phyloP scores from a whole-genome alignment of 2,888 invertebrate genomes.

The Lagria hirta region DNA sequence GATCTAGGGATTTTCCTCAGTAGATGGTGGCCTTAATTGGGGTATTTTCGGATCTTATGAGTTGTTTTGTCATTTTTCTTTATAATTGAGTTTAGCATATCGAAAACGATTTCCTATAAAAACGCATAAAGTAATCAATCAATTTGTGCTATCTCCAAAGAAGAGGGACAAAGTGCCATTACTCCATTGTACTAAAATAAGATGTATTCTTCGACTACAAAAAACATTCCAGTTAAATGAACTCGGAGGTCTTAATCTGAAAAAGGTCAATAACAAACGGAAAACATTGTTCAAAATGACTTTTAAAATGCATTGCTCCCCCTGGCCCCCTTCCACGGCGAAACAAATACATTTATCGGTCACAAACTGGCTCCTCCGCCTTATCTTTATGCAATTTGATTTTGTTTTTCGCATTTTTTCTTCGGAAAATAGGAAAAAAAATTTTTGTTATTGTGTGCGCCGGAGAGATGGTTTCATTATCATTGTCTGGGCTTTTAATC shows the following conservation, averaged over 20 bases:
- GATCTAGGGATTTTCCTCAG: too few species aligned
- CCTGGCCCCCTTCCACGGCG: slow-evolving; percentile 21
- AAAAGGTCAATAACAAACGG: slow-evolving; percentile 50
- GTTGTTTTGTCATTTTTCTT: slow-evolving; percentile 11
- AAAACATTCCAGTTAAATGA: slow-evolving; percentile 48
- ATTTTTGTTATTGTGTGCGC: too few species aligned
- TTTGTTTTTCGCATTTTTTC: too few species aligned
- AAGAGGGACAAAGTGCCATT: slow-evolving; percentile 37
- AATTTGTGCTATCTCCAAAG: slow-evolving; percentile 15
- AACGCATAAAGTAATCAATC: slow-evolving; percentile 13
- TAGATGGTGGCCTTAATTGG: slow-evolving; percentile 8
- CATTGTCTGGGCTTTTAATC: slow-evolving; percentile 18
- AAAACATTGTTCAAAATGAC: slow-evolving; percentile 41
- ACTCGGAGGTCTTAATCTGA: slow-evolving; percentile 47
- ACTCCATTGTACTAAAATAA: slow-evolving; percentile 48
- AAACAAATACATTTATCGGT: slow-evolving; percentile 53
- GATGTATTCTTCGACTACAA: slow-evolving; percentile 41
- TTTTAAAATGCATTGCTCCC: slow-evolving; percentile 21
- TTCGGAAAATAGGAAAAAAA: too few species aligned
- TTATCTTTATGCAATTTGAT: slow-evolving; percentile 22
- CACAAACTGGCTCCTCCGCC: slow-evolving; percentile 41
- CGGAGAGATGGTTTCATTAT: too few species aligned
- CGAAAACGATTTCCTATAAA: slow-evolving; percentile 7
- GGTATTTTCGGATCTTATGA: slow-evolving; percentile 1
- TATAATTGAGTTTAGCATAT: slow-evolving; percentile 8